Conservation (phyloP, 1,140 invertebrate species). For the Micrasema minimum region DNA sequence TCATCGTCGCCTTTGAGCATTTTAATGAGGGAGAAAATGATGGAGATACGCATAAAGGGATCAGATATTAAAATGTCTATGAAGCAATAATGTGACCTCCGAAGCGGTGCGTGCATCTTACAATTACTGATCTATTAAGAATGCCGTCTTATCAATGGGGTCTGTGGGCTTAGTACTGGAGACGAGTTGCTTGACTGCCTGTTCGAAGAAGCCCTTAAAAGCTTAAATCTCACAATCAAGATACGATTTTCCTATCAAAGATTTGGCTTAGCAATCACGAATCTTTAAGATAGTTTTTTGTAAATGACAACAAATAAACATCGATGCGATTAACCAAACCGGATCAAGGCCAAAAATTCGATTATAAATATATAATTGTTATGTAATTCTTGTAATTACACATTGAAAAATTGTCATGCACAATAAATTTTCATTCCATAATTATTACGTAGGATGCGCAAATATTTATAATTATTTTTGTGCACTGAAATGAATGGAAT, state of each 20-base stretch:
- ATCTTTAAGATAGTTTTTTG: not conserved
- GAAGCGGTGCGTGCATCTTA: slow-evolving; percentile 3
- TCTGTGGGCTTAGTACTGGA: not conserved
- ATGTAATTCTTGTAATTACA: slow-evolving; percentile 2
- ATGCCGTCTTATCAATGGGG: slow-evolving; percentile 17
- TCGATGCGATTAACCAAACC: not conserved
- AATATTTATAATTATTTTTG: not conserved
- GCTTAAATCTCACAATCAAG: not conserved
- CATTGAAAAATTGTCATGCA: slow-evolving; percentile 13
- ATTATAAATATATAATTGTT: not conserved
- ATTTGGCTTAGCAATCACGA: not conserved
- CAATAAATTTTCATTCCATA: slow-evolving; percentile 1
- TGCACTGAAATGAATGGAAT: too few relatives aligned
- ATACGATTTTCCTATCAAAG: not conserved
- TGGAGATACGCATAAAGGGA: slow-evolving; percentile 24
- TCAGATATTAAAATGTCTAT: slow-evolving; percentile 7
- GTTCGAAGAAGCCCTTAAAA: not conserved
- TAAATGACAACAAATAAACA: too few relatives aligned
- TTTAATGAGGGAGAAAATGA: slow-evolving; percentile 8
- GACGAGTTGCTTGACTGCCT: slow-evolving; percentile 8
- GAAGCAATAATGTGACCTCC: slow-evolving; percentile 19
- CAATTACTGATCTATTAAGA: slow-evolving; percentile 19
- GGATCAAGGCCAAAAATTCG: slow-evolving; percentile 13
- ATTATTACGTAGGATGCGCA: slow-evolving; percentile 9
- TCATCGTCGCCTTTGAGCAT: slow-evolving; percentile 11